Base-by-base conservation (phyloP, 2,888 invertebrate genomes). In the Lypha dubia region DNA sequence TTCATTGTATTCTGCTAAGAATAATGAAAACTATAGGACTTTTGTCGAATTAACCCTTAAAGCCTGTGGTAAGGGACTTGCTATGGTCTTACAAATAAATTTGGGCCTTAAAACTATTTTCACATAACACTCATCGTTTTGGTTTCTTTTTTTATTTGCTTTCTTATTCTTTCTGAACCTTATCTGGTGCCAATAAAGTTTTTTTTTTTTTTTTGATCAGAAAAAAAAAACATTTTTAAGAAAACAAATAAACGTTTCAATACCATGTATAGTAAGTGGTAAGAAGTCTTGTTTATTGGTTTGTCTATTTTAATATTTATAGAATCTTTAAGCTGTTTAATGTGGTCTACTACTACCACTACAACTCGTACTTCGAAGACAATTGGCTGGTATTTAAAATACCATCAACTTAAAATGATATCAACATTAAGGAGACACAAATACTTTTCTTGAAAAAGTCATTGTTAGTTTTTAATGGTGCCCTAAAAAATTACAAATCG, bases 131-230 rank as follows among this genome's bases (percentile, higher is more conserved):
- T 65, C 46, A 67, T 71, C 51, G 71, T 76, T 75, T 58, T 49
- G 8, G 5, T 49, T 49, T 17, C 17, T 3, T 0, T 28, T 49
- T 49, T 51, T 3, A n/a, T 75, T 58, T 49, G 8, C 1, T 49
- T 49, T 17, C 17, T 3, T 0, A 4, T 49, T 49, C 22, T 3
- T 51, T 51, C 65, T 75, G 67, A 67, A 73, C 76, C 76, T 46
- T 84, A 62, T 62, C 80, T 77, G 84, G 81, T 81, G 81, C 84
- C 84, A 81, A 84, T 68, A 84, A 84, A 84, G 67, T 84, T 84
- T 84, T 77, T 11, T 38, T 67, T 32, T 58, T 51, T 58, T 11
- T n/a, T n/a, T n/a, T n/a, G n/a, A n/a, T n/a, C 9, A 38, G 28
- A 4, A 56, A 65, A 46, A 65, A n/a, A n/a, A n/a, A n/a, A n/a